These are phyloP conservation scores for Myotis myotis DNA, from an alignment of 2,797 vertebrate genomes.

Conservation along the genomic window DNA sequence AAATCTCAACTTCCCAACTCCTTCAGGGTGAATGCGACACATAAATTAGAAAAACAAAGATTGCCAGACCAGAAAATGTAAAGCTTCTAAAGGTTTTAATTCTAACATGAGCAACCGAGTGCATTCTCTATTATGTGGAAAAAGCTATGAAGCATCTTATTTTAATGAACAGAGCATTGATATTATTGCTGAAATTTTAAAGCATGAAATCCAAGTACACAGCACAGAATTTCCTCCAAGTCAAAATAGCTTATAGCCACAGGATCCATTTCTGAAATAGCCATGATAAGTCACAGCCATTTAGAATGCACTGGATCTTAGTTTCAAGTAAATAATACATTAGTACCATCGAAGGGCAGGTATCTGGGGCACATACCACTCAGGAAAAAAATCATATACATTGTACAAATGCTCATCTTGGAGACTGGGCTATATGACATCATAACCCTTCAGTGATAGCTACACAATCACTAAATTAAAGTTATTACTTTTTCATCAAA, in stretches of 20 bases:
- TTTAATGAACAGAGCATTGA: constrained; percentile 72
- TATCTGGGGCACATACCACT: constrained; percentile 41
- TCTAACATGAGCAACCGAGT: constrained; percentile 29
- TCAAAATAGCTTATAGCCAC: constrained; percentile 47
- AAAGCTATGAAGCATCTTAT: constrained; percentile 63
- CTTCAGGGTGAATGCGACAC: constrained; percentile 46
- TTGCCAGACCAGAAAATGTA: constrained; percentile 63
- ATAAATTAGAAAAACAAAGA: constrained; percentile 62
- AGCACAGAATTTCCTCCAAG: constrained; percentile 55
- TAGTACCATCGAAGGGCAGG: constrained; percentile 69
- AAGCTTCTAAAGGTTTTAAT: constrained; percentile 46
- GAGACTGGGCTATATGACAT: constrained; percentile 28
- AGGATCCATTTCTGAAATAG: constrained; percentile 56
- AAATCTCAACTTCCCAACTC: constrained; percentile 64
- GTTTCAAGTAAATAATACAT: constrained; percentile 80
- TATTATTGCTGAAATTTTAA: constrained; percentile 68
- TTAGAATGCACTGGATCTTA: constrained; percentile 67
- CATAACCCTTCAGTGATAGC: not conserved
- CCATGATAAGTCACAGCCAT: constrained; percentile 71
- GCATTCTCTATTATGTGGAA: constrained; percentile 17
- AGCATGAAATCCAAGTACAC: constrained; percentile 44
- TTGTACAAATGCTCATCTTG: not conserved
- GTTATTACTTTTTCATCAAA: constrained; percentile 49
- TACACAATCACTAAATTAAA: constrained; percentile 45
- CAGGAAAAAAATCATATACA: not conserved